phyloP scores from a whole-genome alignment of 2,797 vertebrate genomes.

The Toxotes lorentzi region DNA sequence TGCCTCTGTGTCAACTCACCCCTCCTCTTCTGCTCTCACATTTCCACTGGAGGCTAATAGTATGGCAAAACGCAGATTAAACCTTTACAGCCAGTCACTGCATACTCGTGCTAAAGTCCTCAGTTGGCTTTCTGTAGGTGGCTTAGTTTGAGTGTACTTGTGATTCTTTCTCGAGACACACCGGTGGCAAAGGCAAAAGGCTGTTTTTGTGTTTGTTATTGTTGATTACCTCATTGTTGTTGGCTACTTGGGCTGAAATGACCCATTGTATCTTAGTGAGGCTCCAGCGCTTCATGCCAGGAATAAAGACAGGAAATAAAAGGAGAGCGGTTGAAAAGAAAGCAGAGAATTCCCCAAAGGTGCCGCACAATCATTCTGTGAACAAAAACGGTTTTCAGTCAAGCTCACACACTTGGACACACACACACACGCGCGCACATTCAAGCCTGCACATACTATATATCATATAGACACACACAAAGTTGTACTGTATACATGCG shows the following conservation, averaged over 20 bases:
- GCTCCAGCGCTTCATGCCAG: slow-evolving; percentile 37
- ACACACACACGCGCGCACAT: slow-evolving; percentile 1
- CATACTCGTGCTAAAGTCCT: background rate
- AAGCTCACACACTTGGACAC: slow-evolving; percentile 15
- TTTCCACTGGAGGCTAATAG: slow-evolving; percentile 2
- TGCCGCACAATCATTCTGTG: slow-evolving; percentile 63
- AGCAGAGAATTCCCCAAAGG: slow-evolving; percentile 71
- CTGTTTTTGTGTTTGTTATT: slow-evolving; percentile 57
- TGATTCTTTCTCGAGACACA: slow-evolving; percentile 44
- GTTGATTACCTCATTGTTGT: slow-evolving; percentile 64
- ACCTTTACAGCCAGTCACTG: slow-evolving; percentile 23
- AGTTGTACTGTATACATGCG: background rate
- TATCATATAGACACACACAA: slow-evolving; percentile 1
- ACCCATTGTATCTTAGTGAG: slow-evolving; percentile 62
- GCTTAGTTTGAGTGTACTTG: slow-evolving; percentile 21
- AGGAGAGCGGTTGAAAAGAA: slow-evolving; percentile 68
- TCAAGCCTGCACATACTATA: background rate
- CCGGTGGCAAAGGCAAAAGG: slow-evolving; percentile 33
- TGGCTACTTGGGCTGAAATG: slow-evolving; percentile 61
- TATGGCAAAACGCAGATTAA: slow-evolving; percentile 34
- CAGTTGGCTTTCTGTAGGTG: slow-evolving; percentile 22
- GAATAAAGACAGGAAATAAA: slow-evolving; percentile 74
- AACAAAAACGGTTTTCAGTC: slow-evolving; percentile 59
- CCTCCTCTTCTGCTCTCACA: slow-evolving; percentile 8
- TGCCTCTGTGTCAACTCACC: slow-evolving; percentile 13